These are phyloP conservation scores for Lanistes nyassanus DNA, from an alignment of 1,140 invertebrate genomes.

Conservation along the genomic window DNA sequence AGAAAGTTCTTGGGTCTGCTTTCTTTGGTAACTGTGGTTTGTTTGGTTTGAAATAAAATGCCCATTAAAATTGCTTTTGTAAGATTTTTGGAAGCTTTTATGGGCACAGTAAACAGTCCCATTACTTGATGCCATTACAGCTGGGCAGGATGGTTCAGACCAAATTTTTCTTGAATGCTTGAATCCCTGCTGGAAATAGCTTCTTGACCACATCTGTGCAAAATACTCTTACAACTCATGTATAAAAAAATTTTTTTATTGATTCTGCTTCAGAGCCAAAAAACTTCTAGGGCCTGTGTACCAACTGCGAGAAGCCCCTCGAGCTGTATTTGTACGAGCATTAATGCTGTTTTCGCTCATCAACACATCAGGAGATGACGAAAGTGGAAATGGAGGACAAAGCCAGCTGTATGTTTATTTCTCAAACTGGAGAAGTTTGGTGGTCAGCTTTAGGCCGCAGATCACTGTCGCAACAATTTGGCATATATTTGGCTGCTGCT, in stretches of 20 bases:
- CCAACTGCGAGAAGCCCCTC: constrained; percentile 54
- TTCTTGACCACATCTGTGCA: neutral
- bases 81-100: neutral
- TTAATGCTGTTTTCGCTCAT: constrained; percentile 68
- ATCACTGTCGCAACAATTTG: neutral
- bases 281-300: constrained; percentile 63
- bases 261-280: constrained; percentile 51
- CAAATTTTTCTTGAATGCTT: neutral
- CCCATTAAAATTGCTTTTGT: too few relatives aligned
- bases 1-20: too few relatives aligned
- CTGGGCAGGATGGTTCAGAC: neutral
- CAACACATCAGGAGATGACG: constrained; percentile 66
- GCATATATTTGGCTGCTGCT: neutral
- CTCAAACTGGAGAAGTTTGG: neutral
- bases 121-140: neutral
- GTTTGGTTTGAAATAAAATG: too few relatives aligned
- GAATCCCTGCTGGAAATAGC: neutral
- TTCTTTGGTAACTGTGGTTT: too few relatives aligned
- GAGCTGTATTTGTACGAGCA: constrained; percentile 66
- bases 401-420: constrained; percentile 57
- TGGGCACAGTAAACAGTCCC: neutral
- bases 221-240: constrained; percentile 20
- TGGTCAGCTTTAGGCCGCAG: neutral
- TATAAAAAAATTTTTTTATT: constrained; percentile 28
- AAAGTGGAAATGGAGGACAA: constrained; percentile 53